phyloP scores from a whole-genome alignment of 2,797 vertebrate species.

The Otolemur crassicaudatus region DNA sequence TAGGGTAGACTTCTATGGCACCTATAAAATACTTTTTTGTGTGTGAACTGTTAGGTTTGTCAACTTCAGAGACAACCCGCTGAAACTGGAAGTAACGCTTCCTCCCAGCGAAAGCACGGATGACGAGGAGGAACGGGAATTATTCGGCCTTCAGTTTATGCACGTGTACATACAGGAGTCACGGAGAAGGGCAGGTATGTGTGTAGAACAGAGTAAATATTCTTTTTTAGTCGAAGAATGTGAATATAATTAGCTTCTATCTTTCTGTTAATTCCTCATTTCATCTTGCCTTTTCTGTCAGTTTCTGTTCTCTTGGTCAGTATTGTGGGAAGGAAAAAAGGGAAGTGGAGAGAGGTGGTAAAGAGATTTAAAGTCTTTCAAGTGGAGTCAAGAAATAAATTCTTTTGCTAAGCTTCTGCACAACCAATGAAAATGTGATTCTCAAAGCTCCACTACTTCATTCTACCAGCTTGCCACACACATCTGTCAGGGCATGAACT shows the following conservation, averaged over 20 bases:
- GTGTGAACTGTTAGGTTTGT: conserved; percentile 93
- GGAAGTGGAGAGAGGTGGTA: neutral
- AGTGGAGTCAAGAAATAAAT: neutral
- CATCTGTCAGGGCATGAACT: neutral
- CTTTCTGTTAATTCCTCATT: neutral
- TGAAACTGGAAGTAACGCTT: conserved; percentile 91
- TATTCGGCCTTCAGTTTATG: conserved; percentile 97
- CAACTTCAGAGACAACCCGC: conserved; percentile 97
- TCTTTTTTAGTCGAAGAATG: neutral
- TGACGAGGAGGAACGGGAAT: conserved; percentile 92
- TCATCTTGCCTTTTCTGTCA: neutral
- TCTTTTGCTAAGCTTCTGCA: neutral
- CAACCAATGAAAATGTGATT: neutral
- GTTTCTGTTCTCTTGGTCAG: conserved; percentile 2
- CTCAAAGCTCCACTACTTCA: neutral
- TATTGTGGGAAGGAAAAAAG: neutral
- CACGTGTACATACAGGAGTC: conserved; percentile 92
- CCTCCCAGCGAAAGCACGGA: conserved; percentile 79
- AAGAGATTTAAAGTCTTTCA: conserved; percentile 1
- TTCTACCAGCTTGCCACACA: neutral
- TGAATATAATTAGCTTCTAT: neutral
- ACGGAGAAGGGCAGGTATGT: conserved; percentile 83
- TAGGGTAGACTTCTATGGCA: neutral
- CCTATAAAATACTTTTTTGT: conserved; percentile 70
- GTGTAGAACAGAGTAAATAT: neutral